Evolutionary conservation across 2,888 invertebrate species (phyloP).

Genomic region (Leptinotarsa rubiginosa): DNA sequence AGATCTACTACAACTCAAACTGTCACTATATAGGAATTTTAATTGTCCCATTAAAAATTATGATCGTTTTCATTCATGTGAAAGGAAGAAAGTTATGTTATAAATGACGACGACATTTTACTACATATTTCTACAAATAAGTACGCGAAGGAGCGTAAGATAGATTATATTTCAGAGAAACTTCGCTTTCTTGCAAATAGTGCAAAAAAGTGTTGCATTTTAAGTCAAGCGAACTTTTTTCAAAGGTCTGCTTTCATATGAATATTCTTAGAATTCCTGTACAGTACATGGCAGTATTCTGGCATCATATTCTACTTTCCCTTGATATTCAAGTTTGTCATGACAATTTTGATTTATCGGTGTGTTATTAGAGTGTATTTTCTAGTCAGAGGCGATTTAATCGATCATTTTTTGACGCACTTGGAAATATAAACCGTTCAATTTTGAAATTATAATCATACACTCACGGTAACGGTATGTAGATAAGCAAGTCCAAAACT

Average conservation of each 20-base stretch:
- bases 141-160: constrained; percentile 19
- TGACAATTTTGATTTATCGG: constrained; percentile 34
- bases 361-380: constrained; percentile 28
- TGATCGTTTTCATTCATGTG: constrained; percentile 15
- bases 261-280: constrained; percentile 20
- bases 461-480: neutral
- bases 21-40: constrained; percentile 1
- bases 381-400: constrained; percentile 26
- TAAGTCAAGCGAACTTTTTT: constrained; percentile 16
- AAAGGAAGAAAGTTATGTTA: constrained; percentile 26
- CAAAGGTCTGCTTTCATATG: constrained; percentile 25
- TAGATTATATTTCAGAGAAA: constrained; percentile 25
- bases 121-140: constrained; percentile 21
- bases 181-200: constrained; percentile 19
- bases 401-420: constrained; percentile 32
- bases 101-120: constrained; percentile 21
- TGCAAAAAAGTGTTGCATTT: constrained; percentile 26
- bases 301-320: constrained; percentile 32
- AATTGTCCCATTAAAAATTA: constrained; percentile 14
- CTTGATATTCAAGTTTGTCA: constrained; percentile 26
- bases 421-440: constrained; percentile 24
- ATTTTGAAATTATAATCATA: constrained; percentile 24
- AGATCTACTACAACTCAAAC: neutral
- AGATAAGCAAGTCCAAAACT: constrained; percentile 12
- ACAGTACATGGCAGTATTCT: constrained; percentile 22